Evolutionary conservation across 2,797 vertebrate species (phyloP), one percentile per base, ranked within the genome.

Genomic region (Strix occidentalis): DNA sequence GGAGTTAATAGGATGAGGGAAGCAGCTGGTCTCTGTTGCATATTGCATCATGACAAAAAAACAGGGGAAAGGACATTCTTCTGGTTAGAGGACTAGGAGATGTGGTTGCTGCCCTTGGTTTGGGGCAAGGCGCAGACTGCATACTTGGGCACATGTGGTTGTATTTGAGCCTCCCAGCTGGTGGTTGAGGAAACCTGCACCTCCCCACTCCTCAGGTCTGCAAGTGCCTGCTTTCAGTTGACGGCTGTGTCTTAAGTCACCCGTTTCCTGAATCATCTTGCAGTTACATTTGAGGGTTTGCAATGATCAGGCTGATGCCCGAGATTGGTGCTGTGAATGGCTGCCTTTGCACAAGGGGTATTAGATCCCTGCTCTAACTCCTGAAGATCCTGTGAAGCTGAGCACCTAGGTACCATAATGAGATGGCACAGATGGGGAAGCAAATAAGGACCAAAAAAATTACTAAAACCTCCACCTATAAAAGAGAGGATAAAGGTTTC

Each of bases 141-240:
- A 0, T 10, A 5, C 21, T 5, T 48, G 54, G 39, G 28, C 7
- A 11, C 0, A 1, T 2, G 0, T 3, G 31, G 48, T 15, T 74
- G 16, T 61, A 7, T 33, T 13, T 31, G 54, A 53, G 39, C 16
- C 33, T 68, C 31, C 35, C 18, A 7, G 48, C 7, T 69, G 66
- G 19, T 46, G 21, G 3, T 0, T 41, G 65, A 72, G 41, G 51
- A 58, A 53, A 37, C 20, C 43, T 35, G 37, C 13, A 58, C 21
- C 4, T 57, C 21, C 10, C 3, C 1, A 1, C 8, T 51, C 12
- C 43, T 39, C 74, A 16, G 9, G 43, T 48, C 12, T 61, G 18
- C 15, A 18, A 13, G 16, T 15, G 39, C 43, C 13, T 41, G 2
- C 18, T 65, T 54, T 16, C 58, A 61, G 11, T 16, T 29, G 37